Evolutionary conservation across 1,140 invertebrate species (phyloP), one percentile per base, ranked within the genome.

Genomic region (Zaprionus gabonicus): DNA sequence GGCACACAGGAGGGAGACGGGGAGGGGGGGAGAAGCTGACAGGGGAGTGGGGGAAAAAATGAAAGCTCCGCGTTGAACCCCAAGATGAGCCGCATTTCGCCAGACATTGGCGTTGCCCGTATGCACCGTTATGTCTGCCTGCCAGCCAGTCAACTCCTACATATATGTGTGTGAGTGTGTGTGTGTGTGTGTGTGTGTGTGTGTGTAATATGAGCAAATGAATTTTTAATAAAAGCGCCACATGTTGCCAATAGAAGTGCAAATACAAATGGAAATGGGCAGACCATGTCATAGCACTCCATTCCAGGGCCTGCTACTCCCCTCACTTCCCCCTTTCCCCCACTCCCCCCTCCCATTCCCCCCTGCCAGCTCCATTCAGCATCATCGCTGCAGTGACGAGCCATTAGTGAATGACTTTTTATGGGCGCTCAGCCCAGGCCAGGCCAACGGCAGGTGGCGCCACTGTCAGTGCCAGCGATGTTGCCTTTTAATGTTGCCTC

Each of bases 211-310:
- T 83, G 69, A 83, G 84, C 84, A 90, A 90, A 90, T 90, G 86
- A 90, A 90, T 90, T 90, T 90, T 90, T 90, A 90, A 90, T 90
- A 90, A 90, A 90, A 90, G 82, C 85, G 68, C 85, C 85, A 90
- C 81, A 90, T 90, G 85, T 90, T 88, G 85, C 85, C 85, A 88
- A 88, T 88, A 81, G 81, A 69, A 88, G 81, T 74, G 85, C 86
- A 88, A 81, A 90, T 82, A 90, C 78, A 84, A 81, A 81, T 87
- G 82, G 76, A 68, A 80, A 67, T 68, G 67, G 44, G 49, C 60
- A 72, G 60, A 74, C 58, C 71, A 71, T 75, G 59, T 64, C 67
- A 75, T 58, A 49, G 72, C 46, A 63, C 58, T 74, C 51, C 72
- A 60, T 28, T 51, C 15, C 20, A 55, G 53, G 10, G 36, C 63